Evolutionary conservation across 2,888 invertebrate genomes (phyloP), one percentile per base, ranked within the genome.

Genomic region (Cephus pulcher): DNA sequence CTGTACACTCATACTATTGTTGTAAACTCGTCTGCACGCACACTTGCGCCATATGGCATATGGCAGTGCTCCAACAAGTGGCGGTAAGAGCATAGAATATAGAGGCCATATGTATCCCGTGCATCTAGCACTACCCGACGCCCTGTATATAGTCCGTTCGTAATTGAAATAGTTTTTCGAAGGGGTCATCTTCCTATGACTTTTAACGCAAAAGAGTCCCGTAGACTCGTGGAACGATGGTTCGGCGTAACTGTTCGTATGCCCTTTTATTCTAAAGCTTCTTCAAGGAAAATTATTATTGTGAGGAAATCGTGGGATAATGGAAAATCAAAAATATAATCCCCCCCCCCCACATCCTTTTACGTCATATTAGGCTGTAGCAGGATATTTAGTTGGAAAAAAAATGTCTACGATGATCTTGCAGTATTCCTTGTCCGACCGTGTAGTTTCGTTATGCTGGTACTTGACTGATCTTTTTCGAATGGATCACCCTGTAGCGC

Each of bases 1-100:
- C 86, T 84, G 85, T 84, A 87, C 84, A 76, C 73, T 73, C 79
- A 81, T 78, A 78, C 81, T 80, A 80, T 56, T 56, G 23, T 56
- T 56, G 56, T 23, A 56, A 23, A 56, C 56, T 56, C 23, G 56
- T 23, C 56, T 56, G 23, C 56, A 56, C 56, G 56, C 56, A 56
- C 56, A 56, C 56, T 71, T 9, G 12, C 32, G 71, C 32, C 32
- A 12, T n/a, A 34, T 83, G 86, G 85, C 88, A 86, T 86, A 88
- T 86, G 88, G 88, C 88, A 84, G 83, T 86, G 85, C 88, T 89
- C 88, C 89, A 89, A 88, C 90, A 90, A 90, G 90, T 89, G 89
- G 88, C 84, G 84, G 81, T 76, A 69, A 75, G 75, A 77, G 56
- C 73, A 73, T 40, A 56, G 75, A 77, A 73, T 71, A 71, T 71